Base-by-base conservation (phyloP, 2,888 invertebrate species). In the Amphipoea oculea region DNA sequence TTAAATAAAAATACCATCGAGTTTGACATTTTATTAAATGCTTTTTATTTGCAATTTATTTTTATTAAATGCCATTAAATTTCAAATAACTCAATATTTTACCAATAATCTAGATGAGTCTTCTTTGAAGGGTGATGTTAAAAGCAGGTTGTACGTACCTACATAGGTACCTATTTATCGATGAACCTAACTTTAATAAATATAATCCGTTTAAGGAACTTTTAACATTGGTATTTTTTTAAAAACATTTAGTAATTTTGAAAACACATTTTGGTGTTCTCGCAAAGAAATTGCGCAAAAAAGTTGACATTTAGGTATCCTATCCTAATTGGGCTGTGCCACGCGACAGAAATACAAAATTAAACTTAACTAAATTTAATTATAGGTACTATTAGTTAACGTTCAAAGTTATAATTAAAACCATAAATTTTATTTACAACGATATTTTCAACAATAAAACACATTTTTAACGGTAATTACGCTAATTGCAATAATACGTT, bases 401-500 rank as follows among this genome's bases (percentile, higher is more conserved):
- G 73, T 48, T 74, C 4, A 63, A 85, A 73, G 1, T 80, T 45
- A 51, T 81, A 81, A 85, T 48, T 36, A 17, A 51, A 54, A 1
- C 23, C 40, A 71, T 85, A 0, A 73, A 74, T 85, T 73, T 62
- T 7, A 62, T 62, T 48, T 45, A 40, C 60, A 60, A 48, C 36
- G 48, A 69, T 79, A 70, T 48, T 51, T 29, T 29, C 20, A n/a
- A 57, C 40, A 68, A 40, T 20, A 74, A 68, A 72, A 72, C 17
- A 74, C 63, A 71, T 85, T 82, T 81, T 29, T 48, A 73, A 86
- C 51, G 68, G 71, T 77, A 81, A 82, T 77, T 74, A 69, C 60
- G 1, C 73, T 86, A 84, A 82, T 86, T 77, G 60, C n/a, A 74
- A 65, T 82, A 82, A 68, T 68, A 3, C 36, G 36, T 73, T 81